A percentile compares a stretch with the other conserved stretches of the same genome.
These are phyloP conservation scores for Mungos mungo DNA, from an alignment of 2,113 vertebrate genomes.

Conservation along the genomic window DNA sequence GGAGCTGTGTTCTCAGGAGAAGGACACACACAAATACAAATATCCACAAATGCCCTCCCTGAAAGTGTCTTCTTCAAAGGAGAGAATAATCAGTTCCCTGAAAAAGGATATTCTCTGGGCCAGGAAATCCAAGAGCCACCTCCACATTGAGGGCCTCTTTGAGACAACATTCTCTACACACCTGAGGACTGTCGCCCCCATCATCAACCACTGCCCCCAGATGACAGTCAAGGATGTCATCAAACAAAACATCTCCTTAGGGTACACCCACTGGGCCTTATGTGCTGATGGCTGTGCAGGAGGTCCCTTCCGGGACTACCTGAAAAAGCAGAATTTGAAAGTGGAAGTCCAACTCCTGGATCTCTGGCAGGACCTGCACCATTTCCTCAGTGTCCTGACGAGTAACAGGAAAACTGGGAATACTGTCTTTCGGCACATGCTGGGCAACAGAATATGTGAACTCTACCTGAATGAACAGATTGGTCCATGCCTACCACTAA, in stretches of 20 bases:
- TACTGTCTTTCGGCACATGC: slow-evolving; percentile 75
- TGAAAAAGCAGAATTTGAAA: slow-evolving; percentile 57
- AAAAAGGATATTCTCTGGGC: not conserved
- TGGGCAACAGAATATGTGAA: slow-evolving; percentile 77
- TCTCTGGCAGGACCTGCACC: slow-evolving; percentile 83
- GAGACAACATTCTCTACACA: slow-evolving; percentile 40
- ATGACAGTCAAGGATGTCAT: not conserved
- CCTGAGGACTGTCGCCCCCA: slow-evolving; percentile 45
- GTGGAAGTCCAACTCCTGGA: slow-evolving; percentile 76
- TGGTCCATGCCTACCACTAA: slow-evolving; percentile 65
- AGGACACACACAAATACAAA: not conserved
- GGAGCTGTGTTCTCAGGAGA: not conserved
- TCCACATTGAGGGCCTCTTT: slow-evolving; percentile 36
- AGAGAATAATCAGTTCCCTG: not conserved
- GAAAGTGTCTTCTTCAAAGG: not conserved
- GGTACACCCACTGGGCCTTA: slow-evolving; percentile 83
- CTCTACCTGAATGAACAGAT: slow-evolving; percentile 76
- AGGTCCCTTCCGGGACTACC: slow-evolving; percentile 80
- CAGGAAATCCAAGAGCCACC: not conserved
- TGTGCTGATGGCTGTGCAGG: slow-evolving; percentile 80
- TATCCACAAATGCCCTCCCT: not conserved
- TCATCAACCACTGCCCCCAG: slow-evolving; percentile 56
- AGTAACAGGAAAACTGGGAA: slow-evolving; percentile 67
- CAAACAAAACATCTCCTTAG: slow-evolving; percentile 41
- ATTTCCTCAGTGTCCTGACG: slow-evolving; percentile 76